A percentile compares a stretch with the other conserved stretches of the same genome.
phyloP scores from a whole-genome alignment of 2,797 vertebrate species.

The Ataeniobius toweri region DNA sequence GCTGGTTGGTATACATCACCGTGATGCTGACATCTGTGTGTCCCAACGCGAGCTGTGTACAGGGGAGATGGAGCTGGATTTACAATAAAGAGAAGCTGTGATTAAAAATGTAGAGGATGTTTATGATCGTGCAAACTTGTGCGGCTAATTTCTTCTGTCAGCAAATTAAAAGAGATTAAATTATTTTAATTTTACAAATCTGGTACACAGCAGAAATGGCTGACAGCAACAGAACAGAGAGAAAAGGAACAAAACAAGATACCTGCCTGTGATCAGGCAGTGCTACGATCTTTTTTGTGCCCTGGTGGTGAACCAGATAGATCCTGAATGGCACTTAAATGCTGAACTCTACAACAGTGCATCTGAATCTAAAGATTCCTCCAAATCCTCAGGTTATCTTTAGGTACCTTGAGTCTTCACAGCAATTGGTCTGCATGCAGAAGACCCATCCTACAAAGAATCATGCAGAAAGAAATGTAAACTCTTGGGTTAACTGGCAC shows the following conservation, averaged over 20 bases:
- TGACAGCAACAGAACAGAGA: slow-evolving; percentile 18
- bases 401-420: slow-evolving; percentile 56
- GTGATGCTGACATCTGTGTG: slow-evolving; percentile 57
- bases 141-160: slow-evolving; percentile 34
- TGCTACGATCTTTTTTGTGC: slow-evolving; percentile 43
- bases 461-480: slow-evolving; percentile 5
- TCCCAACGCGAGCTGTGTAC: slow-evolving; percentile 39
- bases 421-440: slow-evolving; percentile 33
- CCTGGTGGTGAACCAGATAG: slow-evolving; percentile 24
- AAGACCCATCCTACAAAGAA: slow-evolving; percentile 26
- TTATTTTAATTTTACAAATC: slow-evolving; percentile 39
- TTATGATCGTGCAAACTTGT: slow-evolving; percentile 49
- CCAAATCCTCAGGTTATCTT: slow-evolving; percentile 26
- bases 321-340: slow-evolving; percentile 62
- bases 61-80: slow-evolving; percentile 15
- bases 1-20: slow-evolving; percentile 60
- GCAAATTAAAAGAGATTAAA: slow-evolving; percentile 30
- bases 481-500: neutral
- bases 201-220: slow-evolving; percentile 18
- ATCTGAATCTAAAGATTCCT: slow-evolving; percentile 53
- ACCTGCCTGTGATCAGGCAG: slow-evolving; percentile 50
- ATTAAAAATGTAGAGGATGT: slow-evolving; percentile 44
- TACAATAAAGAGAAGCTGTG: slow-evolving; percentile 37
- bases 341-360: slow-evolving; percentile 46
- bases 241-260: slow-evolving; percentile 43